Conservation (phyloP, 2,888 invertebrate species). For the Perizoma flavofasciatum region DNA sequence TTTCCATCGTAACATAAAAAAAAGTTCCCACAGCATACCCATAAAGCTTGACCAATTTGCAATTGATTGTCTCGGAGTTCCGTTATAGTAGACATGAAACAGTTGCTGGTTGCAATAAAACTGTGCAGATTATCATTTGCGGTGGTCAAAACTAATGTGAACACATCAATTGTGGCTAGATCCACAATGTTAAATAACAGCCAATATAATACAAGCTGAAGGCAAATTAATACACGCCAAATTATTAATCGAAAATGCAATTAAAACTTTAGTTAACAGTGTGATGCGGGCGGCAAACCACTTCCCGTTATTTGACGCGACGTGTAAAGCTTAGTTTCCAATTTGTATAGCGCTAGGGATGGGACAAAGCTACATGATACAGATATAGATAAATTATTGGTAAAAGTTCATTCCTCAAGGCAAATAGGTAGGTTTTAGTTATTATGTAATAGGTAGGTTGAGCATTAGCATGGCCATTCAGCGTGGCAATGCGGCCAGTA, state of each 20-base stretch:
- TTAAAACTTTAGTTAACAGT: conserved; percentile 20
- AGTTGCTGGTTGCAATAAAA: not conserved
- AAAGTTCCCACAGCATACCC: too few species aligned
- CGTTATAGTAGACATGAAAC: too few species aligned
- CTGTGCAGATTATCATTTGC: conserved; percentile 1
- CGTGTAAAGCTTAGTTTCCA: conserved; percentile 23
- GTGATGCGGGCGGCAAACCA: conserved; percentile 21
- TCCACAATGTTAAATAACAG: conserved; percentile 9
- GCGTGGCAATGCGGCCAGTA: too few species aligned
- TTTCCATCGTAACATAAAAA: too few species aligned
- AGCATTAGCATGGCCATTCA: too few species aligned
- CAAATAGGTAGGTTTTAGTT: too few species aligned
- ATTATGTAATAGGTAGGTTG: too few species aligned
- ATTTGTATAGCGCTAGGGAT: conserved; percentile 18
- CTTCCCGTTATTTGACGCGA: conserved; percentile 21
- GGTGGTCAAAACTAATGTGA: conserved; percentile 7
- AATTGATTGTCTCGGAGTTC: too few species aligned
- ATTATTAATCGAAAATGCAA: conserved; percentile 25
- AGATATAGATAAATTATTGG: too few species aligned
- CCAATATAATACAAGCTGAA: conserved; percentile 4
- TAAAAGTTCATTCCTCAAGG: too few species aligned
- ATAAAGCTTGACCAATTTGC: too few species aligned
- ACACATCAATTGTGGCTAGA: conserved; percentile 14
- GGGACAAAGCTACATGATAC: conserved; percentile 3
- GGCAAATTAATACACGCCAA: conserved; percentile 14